Evolutionary conservation across 2,113 vertebrate species (phyloP).

Genomic region (Apodemus speciosus): DNA sequence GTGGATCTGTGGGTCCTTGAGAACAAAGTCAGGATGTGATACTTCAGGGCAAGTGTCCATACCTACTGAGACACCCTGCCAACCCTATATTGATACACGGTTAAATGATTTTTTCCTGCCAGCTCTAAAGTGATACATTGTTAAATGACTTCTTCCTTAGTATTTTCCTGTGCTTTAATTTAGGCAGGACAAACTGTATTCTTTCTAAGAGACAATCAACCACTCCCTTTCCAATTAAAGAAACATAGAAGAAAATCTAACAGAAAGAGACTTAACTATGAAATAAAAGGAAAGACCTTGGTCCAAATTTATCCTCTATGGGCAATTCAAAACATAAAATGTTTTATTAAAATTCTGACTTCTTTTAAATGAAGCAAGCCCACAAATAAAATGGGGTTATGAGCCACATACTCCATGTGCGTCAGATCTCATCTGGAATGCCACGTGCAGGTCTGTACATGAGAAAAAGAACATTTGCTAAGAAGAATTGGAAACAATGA

Average conservation of each 20-base stretch:
- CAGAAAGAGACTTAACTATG: neutral
- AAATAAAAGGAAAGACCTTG: neutral
- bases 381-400: neutral
- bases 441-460: neutral
- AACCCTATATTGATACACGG: too few species aligned
- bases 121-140: too few species aligned
- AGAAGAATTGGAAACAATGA: neutral
- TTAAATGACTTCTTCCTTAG: neutral
- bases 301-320: neutral
- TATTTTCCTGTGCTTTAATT: neutral
- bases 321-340: neutral
- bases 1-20: neutral
- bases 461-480: neutral
- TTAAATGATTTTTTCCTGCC: neutral
- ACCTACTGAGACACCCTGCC: neutral
- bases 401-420: neutral
- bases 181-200: neutral
- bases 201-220: neutral
- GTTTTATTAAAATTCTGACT: neutral
- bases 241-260: neutral
- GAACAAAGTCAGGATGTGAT: neutral
- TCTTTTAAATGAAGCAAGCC: neutral
- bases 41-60: neutral
- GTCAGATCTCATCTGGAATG: neutral
- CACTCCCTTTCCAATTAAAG: neutral